These are phyloP conservation scores for Rhagologus leucostigma DNA, from an alignment of 2,113 vertebrate genomes.

Conservation along the genomic window DNA sequence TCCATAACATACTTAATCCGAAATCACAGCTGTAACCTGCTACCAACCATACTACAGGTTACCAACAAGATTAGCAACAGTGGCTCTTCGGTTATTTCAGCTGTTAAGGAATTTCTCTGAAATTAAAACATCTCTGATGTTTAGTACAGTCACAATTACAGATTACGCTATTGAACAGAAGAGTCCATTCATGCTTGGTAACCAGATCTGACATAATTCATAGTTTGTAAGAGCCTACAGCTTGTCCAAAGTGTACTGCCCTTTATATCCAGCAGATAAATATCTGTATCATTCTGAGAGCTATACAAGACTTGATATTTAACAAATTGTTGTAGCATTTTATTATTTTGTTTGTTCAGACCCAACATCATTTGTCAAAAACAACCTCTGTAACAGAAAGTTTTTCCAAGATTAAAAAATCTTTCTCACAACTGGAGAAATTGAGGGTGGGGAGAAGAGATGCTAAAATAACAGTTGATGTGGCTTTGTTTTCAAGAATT, in stretches of 20 bases:
- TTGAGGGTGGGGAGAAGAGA: accelerated
- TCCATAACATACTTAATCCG: not conserved
- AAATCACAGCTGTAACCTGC: not conserved
- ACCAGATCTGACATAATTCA: not conserved
- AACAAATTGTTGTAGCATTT: not conserved
- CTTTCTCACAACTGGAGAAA: not conserved
- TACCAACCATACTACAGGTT: not conserved
- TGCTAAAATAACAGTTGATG: not conserved
- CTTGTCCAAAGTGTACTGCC: not conserved
- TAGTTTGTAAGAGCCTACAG: not conserved
- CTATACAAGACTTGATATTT: not conserved
- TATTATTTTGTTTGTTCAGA: not conserved
- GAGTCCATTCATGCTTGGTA: not conserved
- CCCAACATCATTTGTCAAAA: not conserved
- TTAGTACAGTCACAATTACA: not conserved
- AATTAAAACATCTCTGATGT: not conserved
- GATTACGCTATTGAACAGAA: not conserved
- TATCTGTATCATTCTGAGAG: not conserved
- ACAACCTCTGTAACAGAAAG: not conserved
- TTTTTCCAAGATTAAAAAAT: not conserved
- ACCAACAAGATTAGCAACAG: not conserved
- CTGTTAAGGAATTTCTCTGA: not conserved
- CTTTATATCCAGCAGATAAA: not conserved
- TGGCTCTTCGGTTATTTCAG: not conserved
- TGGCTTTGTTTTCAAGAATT: not conserved